These are phyloP conservation scores for Lophura nycthemera DNA, from an alignment of 2,113 vertebrate genomes.

Conservation along the genomic window DNA sequence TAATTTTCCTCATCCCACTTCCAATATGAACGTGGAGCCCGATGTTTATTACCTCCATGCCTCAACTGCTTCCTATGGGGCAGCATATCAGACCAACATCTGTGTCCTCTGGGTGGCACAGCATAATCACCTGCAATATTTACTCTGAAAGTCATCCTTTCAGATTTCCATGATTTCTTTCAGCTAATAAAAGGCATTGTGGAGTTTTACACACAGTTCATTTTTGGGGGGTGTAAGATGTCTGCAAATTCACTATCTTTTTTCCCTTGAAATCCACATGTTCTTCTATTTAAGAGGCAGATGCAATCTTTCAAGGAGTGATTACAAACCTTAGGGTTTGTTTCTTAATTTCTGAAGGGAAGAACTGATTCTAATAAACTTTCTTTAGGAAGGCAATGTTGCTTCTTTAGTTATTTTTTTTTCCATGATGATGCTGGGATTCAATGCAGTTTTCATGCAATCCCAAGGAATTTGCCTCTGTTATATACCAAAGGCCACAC, in stretches of 20 bases:
- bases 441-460: neutral
- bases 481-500: neutral
- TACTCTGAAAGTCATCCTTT: neutral
- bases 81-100: neutral
- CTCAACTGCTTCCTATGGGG: conserved; percentile 4
- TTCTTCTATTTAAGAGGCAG: neutral
- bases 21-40: conserved; percentile 9
- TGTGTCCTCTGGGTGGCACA: neutral
- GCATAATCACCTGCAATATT: neutral
- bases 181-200: neutral
- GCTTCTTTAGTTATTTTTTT: neutral
- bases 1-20: neutral
- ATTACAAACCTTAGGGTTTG: neutral
- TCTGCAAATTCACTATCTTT: neutral
- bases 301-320: neutral
- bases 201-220: neutral
- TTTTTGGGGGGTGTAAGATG: neutral
- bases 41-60: conserved; percentile 11
- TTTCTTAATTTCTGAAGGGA: neutral
- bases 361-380: neutral
- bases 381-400: neutral
- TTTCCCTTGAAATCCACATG: neutral
- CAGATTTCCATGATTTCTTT: conserved; percentile 17
- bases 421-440: neutral
- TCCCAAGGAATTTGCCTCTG: neutral